phyloP scores from a whole-genome alignment of 2,113 vertebrate genomes.

The Tautogolabrus adspersus region DNA sequence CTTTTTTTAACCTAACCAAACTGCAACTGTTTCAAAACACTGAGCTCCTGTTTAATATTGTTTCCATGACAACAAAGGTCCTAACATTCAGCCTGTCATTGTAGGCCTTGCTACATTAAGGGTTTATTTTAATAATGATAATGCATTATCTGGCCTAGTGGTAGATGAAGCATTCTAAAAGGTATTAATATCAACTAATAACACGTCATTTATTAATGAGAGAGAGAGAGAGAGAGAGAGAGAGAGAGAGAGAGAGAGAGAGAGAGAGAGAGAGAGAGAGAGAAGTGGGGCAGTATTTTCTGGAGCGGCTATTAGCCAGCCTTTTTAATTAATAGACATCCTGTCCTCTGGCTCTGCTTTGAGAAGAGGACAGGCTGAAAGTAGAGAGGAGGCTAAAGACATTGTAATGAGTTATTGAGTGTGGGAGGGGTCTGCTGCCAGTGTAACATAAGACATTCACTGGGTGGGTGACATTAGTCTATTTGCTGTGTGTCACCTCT shows the following conservation, averaged over 20 bases:
- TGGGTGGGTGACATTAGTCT: slow-evolving; percentile 45
- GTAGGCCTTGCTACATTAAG: too few species aligned
- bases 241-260: slow-evolving; percentile 10
- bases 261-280: slow-evolving; percentile 5
- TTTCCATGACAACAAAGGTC: too few species aligned
- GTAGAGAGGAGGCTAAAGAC: slow-evolving; percentile 57
- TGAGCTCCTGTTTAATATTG: too few species aligned
- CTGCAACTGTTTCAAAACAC: too few species aligned
- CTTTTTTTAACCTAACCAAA: too few species aligned
- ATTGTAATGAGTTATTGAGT: slow-evolving; percentile 76
- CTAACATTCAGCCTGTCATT: too few species aligned
- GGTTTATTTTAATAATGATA: too few species aligned
- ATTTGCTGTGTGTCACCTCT: slow-evolving; percentile 73
- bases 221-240: slow-evolving; percentile 11
- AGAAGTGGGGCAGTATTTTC: slow-evolving; percentile 17
- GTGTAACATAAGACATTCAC: slow-evolving; percentile 56
- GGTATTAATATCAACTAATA: too few species aligned
- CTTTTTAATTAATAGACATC: slow-evolving; percentile 72
- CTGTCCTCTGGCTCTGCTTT: slow-evolving; percentile 65
- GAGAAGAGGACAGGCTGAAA: slow-evolving; percentile 42
- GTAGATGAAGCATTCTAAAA: too few species aligned
- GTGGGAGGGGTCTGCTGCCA: slow-evolving; percentile 34
- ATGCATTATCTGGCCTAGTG: too few species aligned
- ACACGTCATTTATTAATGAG: too few species aligned
- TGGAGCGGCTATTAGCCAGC: slow-evolving; percentile 42